These are phyloP conservation scores for Sinocyclocheilus rhinocerous DNA, from an alignment of 2,113 vertebrate genomes.

Conservation along the genomic window DNA sequence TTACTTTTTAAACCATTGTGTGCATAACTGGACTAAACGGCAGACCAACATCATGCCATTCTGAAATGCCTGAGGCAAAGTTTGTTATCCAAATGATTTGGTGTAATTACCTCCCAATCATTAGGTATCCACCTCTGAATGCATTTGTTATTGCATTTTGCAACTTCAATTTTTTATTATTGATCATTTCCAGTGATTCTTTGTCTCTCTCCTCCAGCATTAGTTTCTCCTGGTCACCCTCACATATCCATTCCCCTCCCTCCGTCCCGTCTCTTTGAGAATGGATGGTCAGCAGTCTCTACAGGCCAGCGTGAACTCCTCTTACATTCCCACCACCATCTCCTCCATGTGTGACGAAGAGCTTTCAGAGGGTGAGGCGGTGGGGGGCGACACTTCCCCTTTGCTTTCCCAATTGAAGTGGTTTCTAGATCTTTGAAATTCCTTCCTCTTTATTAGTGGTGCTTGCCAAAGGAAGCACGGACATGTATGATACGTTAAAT, in stretches of 20 bases:
- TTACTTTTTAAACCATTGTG: neutral
- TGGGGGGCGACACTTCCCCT: conserved; percentile 45
- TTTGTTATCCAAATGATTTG: neutral
- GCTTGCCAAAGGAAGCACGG: neutral
- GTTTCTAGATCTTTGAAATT: neutral
- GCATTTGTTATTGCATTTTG: too few species aligned
- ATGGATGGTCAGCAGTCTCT: conserved; percentile 62
- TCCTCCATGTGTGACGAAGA: conserved; percentile 70
- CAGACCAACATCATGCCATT: neutral
- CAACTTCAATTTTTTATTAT: too few species aligned
- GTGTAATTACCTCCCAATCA: neutral
- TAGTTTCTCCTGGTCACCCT: neutral
- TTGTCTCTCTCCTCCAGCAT: neutral
- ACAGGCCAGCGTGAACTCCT: conserved; percentile 68
- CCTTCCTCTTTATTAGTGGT: neutral
- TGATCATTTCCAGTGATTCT: too few species aligned
- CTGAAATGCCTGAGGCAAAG: neutral
- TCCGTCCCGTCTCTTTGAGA: conserved; percentile 19
- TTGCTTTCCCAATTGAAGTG: conserved; percentile 45
- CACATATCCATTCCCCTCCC: neutral
- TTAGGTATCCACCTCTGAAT: neutral
- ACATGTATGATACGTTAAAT: neutral
- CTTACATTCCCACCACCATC: conserved; percentile 53
- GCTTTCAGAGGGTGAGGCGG: conserved; percentile 60
- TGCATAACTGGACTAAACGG: neutral